Percentiles rank a stretch among this genome's conserved stretches.
phyloP scores from a whole-genome alignment of 2,113 vertebrate species.

The Elanoides forficatus region DNA sequence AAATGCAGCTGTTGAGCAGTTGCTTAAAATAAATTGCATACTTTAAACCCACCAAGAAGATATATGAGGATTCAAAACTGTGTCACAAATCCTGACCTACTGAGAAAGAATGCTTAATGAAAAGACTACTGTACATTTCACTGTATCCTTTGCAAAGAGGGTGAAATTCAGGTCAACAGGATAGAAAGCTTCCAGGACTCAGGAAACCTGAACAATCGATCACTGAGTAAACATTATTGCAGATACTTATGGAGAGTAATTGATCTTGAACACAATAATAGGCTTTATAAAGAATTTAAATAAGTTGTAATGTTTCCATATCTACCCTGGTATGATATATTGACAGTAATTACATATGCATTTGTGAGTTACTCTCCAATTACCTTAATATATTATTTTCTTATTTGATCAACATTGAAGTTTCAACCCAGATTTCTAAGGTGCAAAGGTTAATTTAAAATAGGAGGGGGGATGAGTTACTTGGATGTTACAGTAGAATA shows the following conservation, averaged over 20 bases:
- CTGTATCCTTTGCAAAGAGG: conserved; percentile 61
- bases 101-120: conserved; percentile 60
- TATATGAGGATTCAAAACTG: conserved; percentile 63
- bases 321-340: not conserved
- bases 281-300: conserved; percentile 28
- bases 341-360: not conserved
- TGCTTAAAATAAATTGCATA: conserved; percentile 65
- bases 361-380: not conserved
- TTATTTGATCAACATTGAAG: not conserved
- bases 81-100: conserved; percentile 62
- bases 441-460: not conserved
- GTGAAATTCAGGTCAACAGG: conserved; percentile 64
- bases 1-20: conserved; percentile 63
- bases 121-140: conserved; percentile 66
- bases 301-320: conserved; percentile 19
- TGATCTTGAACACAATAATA: conserved; percentile 47
- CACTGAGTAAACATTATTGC: conserved; percentile 53
- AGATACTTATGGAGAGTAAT: conserved; percentile 26
- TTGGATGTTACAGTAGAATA: not conserved
- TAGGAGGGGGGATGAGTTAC: not conserved
- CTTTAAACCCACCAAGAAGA: conserved; percentile 60
- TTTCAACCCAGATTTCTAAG: not conserved
- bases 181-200: conserved; percentile 56
- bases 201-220: conserved; percentile 63
- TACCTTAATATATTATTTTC: not conserved